A percentile compares a stretch with the other conserved stretches of the same genome.
Evolutionary conservation across 2,888 invertebrate genomes (phyloP).

Genomic region (Lithophane socia): DNA sequence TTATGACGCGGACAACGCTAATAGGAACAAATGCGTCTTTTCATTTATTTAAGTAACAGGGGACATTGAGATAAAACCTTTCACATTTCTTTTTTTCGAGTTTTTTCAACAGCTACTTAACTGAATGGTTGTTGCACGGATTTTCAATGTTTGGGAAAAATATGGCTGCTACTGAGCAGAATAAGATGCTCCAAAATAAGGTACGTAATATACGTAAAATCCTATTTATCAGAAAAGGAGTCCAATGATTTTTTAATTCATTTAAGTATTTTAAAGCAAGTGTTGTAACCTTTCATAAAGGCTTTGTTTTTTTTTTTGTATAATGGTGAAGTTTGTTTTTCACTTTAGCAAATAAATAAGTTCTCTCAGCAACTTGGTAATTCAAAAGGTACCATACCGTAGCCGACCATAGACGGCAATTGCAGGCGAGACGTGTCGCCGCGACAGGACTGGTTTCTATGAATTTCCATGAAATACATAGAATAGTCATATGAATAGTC

Average conservation of each 20-base stretch:
- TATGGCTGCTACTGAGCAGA: background rate
- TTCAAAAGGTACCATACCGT: too few species aligned
- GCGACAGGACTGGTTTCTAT: too few species aligned
- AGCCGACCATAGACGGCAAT: too few species aligned
- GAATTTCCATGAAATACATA: too few species aligned
- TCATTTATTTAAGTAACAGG: slow-evolving; percentile 50
- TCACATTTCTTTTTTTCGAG: slow-evolving; percentile 1
- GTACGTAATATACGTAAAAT: background rate
- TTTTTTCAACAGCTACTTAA: slow-evolving; percentile 6
- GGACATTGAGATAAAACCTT: slow-evolving; percentile 18
- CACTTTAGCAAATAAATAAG: background rate
- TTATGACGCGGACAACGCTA: slow-evolving; percentile 68
- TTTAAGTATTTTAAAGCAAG: background rate
- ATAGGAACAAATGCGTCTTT: slow-evolving; percentile 67
- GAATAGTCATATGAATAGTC: too few species aligned
- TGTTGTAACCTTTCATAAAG: background rate
- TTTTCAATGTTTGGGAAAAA: slow-evolving; percentile 2
- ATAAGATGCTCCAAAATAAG: background rate
- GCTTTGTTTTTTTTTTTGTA: background rate
- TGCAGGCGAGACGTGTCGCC: too few species aligned
- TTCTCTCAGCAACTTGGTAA: too few species aligned
- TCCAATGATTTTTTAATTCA: too few species aligned
- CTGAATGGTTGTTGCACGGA: background rate
- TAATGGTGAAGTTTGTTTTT: background rate
- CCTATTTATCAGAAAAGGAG: background rate